Base-by-base conservation (phyloP, 2,113 vertebrate species). In the Ranitomeya imitator region DNA sequence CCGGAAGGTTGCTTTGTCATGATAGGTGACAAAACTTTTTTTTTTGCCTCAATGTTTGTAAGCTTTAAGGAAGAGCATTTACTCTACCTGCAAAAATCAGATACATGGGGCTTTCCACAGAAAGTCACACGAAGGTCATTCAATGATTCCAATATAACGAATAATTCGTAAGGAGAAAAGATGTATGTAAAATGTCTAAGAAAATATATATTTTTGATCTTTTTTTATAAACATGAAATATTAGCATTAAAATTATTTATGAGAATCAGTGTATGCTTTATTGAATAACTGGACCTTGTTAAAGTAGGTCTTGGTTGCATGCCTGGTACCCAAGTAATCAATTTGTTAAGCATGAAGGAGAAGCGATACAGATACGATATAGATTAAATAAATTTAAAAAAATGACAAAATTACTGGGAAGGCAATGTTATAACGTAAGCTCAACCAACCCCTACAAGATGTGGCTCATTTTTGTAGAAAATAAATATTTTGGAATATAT, bases 121-220 rank as follows among this genome's bases (percentile, higher is more conserved):
- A 15, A 59, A 81, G 55, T 76, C 73, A 81, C 78, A 80, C 26
- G 21, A 31, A 80, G 23, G 3, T 60, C 57, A 37, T 31, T 61
- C 55, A 37, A 60, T 81, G 79, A 60, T 81, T 81, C 60, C 59
- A 45, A 37, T 81, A 60, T 37, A 81, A 9, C 31, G 19, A 18
- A 61, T 59, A 81, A 81, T 61, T 60, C 57, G 4, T 81, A 60
- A 59, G 23, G 19, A 59, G 79, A 78, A 54, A 81, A 60, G 31
- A 81, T 85, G 45, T 85, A 85, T 85, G 83, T 85, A 85, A 76
- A 85, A 55, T 85, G 63, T 55, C 55, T 11, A 74, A 85, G 71
- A 81, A 74, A 85, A 85, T 71, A 59, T 69, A 69, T 71, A 71
- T 74, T 85, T 85, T 85, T 85, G 69, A 85, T 57, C 23, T 10